Evolutionary conservation across 1,140 invertebrate species (phyloP).

Genomic region (Aleiodes sp.): DNA sequence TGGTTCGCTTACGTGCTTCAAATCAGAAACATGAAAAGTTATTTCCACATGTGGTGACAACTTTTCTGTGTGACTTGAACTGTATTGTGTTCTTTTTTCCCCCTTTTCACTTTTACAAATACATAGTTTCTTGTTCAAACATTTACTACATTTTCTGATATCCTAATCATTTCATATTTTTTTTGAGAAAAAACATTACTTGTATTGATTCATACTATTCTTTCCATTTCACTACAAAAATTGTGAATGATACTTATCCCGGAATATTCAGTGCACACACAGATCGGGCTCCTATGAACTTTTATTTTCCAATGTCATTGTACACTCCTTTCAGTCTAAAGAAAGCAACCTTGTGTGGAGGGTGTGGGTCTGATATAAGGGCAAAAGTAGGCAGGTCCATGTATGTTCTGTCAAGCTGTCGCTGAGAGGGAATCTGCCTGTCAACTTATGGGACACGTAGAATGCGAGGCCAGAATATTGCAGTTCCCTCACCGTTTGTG

Average conservation of each 20-base stretch:
- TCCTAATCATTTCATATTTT: too few relatives aligned
- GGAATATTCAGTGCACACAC: not conserved
- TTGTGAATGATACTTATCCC: not conserved
- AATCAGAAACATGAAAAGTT: constrained; percentile 59
- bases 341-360: not conserved
- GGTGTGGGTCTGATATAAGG: not conserved
- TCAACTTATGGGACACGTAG: constrained; percentile 64
- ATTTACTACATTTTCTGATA: too few relatives aligned
- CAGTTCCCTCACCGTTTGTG: constrained; percentile 43
- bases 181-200: too few relatives aligned
- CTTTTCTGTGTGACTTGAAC: constrained; percentile 28
- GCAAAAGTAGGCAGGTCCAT: constrained; percentile 44
- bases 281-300: constrained; percentile 59
- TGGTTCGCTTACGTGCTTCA: constrained; percentile 60
- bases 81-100: constrained; percentile 5
- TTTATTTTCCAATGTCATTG: constrained; percentile 50
- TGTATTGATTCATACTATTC: too few relatives aligned
- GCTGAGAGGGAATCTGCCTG: constrained; percentile 58
- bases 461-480: constrained; percentile 62
- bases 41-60: constrained; percentile 51
- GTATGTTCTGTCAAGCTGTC: constrained; percentile 65
- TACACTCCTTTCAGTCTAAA: constrained; percentile 6
- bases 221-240: too few relatives aligned
- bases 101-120: not conserved
- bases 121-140: too few relatives aligned